phyloP scores from a whole-genome alignment of 2,797 vertebrate genomes.

The Rhinogobio ventralis region DNA sequence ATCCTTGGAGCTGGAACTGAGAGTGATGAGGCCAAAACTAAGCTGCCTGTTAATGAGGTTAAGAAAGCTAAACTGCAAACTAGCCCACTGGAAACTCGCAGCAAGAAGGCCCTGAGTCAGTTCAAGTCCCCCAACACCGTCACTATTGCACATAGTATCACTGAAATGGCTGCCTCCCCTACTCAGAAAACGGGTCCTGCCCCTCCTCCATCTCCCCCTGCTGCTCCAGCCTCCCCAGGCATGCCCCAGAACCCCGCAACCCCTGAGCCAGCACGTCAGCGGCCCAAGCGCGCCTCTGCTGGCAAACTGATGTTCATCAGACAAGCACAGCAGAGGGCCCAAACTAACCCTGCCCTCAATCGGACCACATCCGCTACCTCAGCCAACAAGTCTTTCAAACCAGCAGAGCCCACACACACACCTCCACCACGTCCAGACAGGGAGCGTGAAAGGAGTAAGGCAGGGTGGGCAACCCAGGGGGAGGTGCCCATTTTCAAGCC shows the following conservation, averaged over 20 bases:
- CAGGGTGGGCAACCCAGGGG: conserved; percentile 86
- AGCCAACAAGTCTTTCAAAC: conserved; percentile 84
- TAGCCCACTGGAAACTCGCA: conserved; percentile 83
- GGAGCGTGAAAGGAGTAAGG: conserved; percentile 80
- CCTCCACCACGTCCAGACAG: conserved; percentile 69
- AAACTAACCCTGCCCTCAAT: conserved; percentile 86
- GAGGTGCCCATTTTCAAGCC: conserved; percentile 92
- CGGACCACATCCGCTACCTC: conserved; percentile 89
- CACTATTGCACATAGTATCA: conserved; percentile 86
- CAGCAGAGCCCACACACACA: conserved; percentile 73
- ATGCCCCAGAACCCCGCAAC: conserved; percentile 64
- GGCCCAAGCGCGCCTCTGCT: conserved; percentile 91
- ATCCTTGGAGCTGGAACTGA: conserved; percentile 68
- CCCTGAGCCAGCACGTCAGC: conserved; percentile 87
- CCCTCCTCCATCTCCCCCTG: conserved; percentile 60
- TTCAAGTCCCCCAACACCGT: conserved; percentile 78
- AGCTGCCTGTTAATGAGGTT: conserved; percentile 81
- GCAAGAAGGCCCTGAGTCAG: conserved; percentile 81
- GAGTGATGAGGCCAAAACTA: conserved; percentile 80
- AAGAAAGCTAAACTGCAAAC: conserved; percentile 89
- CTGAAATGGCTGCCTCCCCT: conserved; percentile 80
- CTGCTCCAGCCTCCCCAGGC: conserved; percentile 65
- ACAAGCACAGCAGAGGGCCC: conserved; percentile 92
- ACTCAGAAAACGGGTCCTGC: conserved; percentile 62
- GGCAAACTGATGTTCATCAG: conserved; percentile 90